These are phyloP conservation scores for Oscheius sp. DNA, from an alignment of 2,888 invertebrate species.

Conservation along the genomic window DNA sequence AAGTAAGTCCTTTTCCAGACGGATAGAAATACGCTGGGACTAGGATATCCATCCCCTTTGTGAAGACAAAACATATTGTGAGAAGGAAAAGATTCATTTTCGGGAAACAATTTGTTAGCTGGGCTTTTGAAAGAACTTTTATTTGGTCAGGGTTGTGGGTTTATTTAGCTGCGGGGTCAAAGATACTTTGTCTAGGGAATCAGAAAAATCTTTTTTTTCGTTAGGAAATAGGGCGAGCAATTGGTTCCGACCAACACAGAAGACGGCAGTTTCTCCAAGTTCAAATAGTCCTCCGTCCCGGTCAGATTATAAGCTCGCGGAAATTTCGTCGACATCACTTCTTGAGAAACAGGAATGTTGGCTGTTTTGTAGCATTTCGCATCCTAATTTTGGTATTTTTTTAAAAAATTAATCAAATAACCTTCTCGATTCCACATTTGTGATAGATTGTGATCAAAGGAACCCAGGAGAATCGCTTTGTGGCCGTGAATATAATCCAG, in stretches of 20 bases:
- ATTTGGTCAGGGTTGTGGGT: too few species aligned
- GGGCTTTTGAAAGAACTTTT: too few species aligned
- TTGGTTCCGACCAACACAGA: neutral
- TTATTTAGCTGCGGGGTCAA: too few species aligned
- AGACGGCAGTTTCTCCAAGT: neutral
- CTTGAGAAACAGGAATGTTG: neutral
- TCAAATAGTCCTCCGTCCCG: neutral
- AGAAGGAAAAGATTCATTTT: constrained; percentile 1
- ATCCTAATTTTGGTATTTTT: neutral
- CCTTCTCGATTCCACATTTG: constrained; percentile 1
- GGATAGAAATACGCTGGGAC: constrained; percentile 20
- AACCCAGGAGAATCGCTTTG: neutral
- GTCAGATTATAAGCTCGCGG: constrained; percentile 1
- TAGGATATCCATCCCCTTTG: constrained; percentile 19
- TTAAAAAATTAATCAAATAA: neutral
- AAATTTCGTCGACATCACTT: neutral
- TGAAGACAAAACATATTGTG: neutral
- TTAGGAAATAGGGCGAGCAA: constrained; percentile 1
- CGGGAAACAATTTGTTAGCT: too few species aligned
- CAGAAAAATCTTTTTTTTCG: too few species aligned
- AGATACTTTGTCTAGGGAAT: too few species aligned
- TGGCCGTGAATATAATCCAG: constrained; percentile 6
- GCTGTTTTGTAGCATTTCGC: neutral
- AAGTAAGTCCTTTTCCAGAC: neutral
- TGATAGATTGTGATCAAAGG: constrained; percentile 6